These are phyloP conservation scores for Calliscelio sp. DNA, from an alignment of 2,888 invertebrate species.

Conservation along the genomic window DNA sequence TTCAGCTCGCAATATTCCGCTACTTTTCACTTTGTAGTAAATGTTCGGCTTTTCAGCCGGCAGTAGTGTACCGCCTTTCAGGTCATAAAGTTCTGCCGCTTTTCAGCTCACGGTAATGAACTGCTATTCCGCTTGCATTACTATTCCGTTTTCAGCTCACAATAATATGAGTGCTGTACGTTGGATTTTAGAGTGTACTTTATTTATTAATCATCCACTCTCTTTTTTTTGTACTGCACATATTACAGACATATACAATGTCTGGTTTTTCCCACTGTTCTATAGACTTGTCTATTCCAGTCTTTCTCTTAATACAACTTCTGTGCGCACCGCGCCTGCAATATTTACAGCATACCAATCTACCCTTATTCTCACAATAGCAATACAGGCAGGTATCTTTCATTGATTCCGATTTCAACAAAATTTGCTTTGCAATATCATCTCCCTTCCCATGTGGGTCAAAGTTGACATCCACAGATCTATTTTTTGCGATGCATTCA, in stretches of 20 bases:
- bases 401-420: not conserved
- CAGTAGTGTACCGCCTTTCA: too few species aligned
- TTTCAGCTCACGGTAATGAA: too few species aligned
- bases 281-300: not conserved
- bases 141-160: too few species aligned
- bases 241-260: not conserved
- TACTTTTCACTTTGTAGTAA: too few species aligned
- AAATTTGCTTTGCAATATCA: not conserved
- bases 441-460: not conserved
- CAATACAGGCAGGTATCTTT: conserved; percentile 13
- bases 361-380: not conserved
- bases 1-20: too few species aligned
- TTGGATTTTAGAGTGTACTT: too few species aligned
- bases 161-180: too few species aligned
- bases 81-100: too few species aligned
- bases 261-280: conserved; percentile 14
- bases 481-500: not conserved
- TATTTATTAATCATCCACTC: conserved; percentile 15
- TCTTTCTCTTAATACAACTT: not conserved
- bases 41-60: too few species aligned
- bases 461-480: not conserved
- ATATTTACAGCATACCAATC: conserved; percentile 8
- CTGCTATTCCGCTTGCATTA: too few species aligned
- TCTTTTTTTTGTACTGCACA: not conserved
- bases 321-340: conserved; percentile 7